phyloP scores from a whole-genome alignment of 2,797 vertebrate genomes.

The Myotis planiceps region DNA sequence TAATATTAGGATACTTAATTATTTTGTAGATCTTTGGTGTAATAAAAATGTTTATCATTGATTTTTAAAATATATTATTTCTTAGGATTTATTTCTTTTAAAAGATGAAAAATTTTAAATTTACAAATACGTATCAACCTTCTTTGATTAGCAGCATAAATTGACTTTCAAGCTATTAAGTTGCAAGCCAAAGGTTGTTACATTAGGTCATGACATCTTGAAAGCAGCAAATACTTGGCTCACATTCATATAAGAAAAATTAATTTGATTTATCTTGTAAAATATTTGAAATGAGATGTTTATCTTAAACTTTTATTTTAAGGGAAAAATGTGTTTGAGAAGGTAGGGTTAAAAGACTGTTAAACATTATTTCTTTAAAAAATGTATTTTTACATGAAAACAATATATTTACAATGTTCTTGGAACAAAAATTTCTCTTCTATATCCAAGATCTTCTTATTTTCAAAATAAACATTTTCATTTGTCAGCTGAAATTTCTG shows the following conservation, averaged over 20 bases:
- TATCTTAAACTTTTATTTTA: constrained; percentile 47
- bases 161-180: not conserved
- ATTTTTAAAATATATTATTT: not conserved
- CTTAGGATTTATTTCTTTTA: not conserved
- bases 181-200: constrained; percentile 35
- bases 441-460: not conserved
- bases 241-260: not conserved
- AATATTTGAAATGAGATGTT: constrained; percentile 62
- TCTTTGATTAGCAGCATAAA: constrained; percentile 27
- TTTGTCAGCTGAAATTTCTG: constrained; percentile 51
- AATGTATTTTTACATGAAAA: constrained; percentile 62
- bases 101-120: not conserved
- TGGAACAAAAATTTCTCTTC: constrained; percentile 50
- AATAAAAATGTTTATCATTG: not conserved
- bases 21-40: not conserved
- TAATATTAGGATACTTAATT: not conserved
- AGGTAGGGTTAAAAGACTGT: constrained; percentile 3
- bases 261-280: constrained; percentile 40
- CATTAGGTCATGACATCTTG: not conserved
- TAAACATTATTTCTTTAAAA: constrained; percentile 52
- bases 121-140: not conserved
- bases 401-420: constrained; percentile 55
- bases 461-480: constrained; percentile 50
- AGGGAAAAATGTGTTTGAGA: constrained; percentile 37
- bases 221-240: not conserved